Conservation (phyloP, 2,797 vertebrate genomes). For the Clarias platycephalus region DNA sequence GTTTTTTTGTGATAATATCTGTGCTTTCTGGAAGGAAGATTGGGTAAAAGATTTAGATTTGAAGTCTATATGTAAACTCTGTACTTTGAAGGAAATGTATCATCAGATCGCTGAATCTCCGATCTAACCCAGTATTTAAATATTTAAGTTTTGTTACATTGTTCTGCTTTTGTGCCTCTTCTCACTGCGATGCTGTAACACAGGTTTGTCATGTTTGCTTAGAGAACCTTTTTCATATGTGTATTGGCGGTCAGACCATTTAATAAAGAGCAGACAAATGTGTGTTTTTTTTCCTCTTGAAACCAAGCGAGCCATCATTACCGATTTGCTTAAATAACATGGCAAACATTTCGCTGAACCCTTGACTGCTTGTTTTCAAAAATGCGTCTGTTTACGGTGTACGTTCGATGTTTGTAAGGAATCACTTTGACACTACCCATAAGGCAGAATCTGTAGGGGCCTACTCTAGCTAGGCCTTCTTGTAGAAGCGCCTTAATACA, state of each 20-base stretch:
- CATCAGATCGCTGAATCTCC: neutral
- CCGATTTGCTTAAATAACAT: slow-evolving; percentile 8
- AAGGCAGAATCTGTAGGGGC: neutral
- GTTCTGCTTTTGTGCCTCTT: neutral
- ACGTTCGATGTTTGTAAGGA: neutral
- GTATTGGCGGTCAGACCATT: neutral
- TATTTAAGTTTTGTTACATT: neutral
- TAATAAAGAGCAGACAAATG: neutral
- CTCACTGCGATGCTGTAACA: neutral
- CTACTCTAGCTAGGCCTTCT: neutral
- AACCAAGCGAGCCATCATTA: neutral
- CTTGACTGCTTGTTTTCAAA: neutral
- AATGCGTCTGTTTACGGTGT: neutral
- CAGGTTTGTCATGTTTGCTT: neutral
- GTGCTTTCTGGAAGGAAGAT: neutral
- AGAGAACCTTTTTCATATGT: neutral
- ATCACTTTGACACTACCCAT: neutral
- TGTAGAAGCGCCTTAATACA: neutral
- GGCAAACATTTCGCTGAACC: neutral
- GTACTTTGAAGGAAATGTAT: neutral
- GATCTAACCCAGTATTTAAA: slow-evolving; percentile 1
- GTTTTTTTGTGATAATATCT: neutral
- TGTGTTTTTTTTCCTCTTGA: neutral
- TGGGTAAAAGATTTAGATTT: neutral
- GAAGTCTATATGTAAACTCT: neutral